These are phyloP conservation scores for Oscheius sp. DNA, from an alignment of 2,888 invertebrate genomes.

Conservation along the genomic window DNA sequence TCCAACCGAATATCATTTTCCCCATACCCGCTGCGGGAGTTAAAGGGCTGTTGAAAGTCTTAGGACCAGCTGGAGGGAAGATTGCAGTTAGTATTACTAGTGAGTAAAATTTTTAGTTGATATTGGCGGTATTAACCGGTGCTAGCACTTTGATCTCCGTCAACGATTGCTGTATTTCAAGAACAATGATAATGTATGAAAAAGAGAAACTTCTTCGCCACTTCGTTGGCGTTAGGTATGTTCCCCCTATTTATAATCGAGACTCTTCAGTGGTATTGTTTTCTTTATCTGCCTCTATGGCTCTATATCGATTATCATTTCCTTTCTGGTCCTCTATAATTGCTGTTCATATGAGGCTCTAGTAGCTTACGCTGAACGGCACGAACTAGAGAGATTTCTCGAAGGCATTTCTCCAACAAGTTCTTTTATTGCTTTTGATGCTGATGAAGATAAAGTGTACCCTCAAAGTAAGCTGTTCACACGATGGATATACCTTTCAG, in stretches of 20 bases:
- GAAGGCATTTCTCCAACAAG: background rate
- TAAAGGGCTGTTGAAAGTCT: background rate
- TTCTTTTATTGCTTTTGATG: background rate
- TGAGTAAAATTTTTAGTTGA: background rate
- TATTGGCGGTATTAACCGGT: background rate
- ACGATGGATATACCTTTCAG: background rate
- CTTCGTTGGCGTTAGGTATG: background rate
- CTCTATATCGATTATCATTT: background rate
- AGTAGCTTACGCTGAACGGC: background rate
- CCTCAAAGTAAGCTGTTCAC: no score
- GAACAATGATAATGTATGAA: background rate
- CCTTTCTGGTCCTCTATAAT: background rate
- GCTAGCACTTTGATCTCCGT: conserved; percentile 1
- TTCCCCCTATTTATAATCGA: no score
- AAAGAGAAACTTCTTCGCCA: background rate
- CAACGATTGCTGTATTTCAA: conserved; percentile 5
- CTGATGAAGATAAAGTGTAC: no score
- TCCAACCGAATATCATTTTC: background rate
- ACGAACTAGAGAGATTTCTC: background rate
- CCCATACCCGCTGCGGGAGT: background rate
- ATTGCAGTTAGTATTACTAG: background rate
- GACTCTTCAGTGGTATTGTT: background rate
- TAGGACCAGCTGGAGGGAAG: background rate
- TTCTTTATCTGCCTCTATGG: background rate
- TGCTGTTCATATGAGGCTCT: no score